Percentiles rank a stretch among this genome's conserved stretches.
These are phyloP conservation scores for Lithophane leautieri DNA, from an alignment of 2,888 invertebrate species.

Conservation along the genomic window DNA sequence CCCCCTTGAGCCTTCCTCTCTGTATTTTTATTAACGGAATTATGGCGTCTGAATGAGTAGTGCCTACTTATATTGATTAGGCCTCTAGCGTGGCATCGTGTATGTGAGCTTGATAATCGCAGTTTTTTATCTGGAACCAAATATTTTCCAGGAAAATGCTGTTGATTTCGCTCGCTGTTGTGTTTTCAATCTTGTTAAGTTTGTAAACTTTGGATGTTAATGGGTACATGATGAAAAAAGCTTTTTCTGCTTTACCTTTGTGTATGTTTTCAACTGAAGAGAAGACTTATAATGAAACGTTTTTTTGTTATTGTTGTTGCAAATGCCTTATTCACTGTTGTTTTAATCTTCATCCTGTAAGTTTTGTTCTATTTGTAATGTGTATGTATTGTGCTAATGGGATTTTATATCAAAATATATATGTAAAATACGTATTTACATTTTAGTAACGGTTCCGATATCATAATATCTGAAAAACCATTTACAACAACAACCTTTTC, in stretches of 20 bases:
- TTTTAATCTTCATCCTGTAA: constrained; percentile 10
- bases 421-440: background rate
- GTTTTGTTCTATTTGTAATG: background rate
- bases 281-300: constrained; percentile 13
- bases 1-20: constrained; percentile 81
- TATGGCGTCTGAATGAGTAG: constrained; percentile 87
- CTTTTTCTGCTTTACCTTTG: constrained; percentile 17
- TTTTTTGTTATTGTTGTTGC: constrained; percentile 5
- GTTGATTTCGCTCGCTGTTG: constrained; percentile 20
- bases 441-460: background rate
- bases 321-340: constrained; percentile 7
- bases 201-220: constrained; percentile 21
- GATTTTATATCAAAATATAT: background rate
- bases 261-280: constrained; percentile 10
- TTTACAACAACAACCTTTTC: background rate
- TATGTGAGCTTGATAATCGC: constrained; percentile 46
- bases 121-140: constrained; percentile 42
- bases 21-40: constrained; percentile 90
- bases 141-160: constrained; percentile 19
- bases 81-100: constrained; percentile 59
- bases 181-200: constrained; percentile 19
- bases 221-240: constrained; percentile 2
- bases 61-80: constrained; percentile 89
- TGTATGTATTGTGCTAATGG: background rate
- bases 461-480: background rate